A percentile compares a stretch with the other conserved stretches of the same genome.
phyloP scores from a whole-genome alignment of 1,140 invertebrate species.

The Nasonia giraulti region DNA sequence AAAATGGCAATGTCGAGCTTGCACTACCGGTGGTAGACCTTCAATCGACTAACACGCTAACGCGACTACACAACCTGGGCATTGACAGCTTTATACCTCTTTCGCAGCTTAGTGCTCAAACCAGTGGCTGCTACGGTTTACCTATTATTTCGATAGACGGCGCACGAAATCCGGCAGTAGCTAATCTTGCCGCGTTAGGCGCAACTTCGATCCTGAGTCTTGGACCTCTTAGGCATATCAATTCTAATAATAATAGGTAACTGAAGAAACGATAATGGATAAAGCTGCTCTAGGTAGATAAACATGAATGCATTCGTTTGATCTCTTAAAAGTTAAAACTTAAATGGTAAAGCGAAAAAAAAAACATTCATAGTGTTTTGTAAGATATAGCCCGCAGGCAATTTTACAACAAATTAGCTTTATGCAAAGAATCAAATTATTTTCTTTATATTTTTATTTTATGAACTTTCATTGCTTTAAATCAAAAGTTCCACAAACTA shows the following conservation, averaged over 20 bases:
- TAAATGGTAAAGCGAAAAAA: neutral
- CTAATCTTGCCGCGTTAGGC: slow-evolving; percentile 79
- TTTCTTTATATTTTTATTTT: neutral
- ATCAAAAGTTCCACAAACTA: too few species aligned
- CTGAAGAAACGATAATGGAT: slow-evolving; percentile 50
- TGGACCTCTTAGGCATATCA: slow-evolving; percentile 80
- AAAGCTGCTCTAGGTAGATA: neutral
- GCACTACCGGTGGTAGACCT: slow-evolving; percentile 84
- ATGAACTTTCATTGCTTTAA: neutral
- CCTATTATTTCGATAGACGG: slow-evolving; percentile 83
- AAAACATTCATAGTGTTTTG: neutral
- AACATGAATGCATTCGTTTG: neutral
- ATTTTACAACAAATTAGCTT: neutral
- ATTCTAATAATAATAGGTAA: slow-evolving; percentile 74
- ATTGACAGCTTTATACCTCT: slow-evolving; percentile 84
- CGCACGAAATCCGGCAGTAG: slow-evolving; percentile 77
- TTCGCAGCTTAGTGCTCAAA: slow-evolving; percentile 78
- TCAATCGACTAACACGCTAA: slow-evolving; percentile 79
- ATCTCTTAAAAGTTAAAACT: neutral
- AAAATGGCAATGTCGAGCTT: slow-evolving; percentile 75
- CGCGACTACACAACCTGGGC: slow-evolving; percentile 79
- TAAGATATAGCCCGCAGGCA: neutral
- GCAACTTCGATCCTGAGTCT: slow-evolving; percentile 81
- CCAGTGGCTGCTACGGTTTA: slow-evolving; percentile 80
- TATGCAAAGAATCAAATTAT: neutral